phyloP scores from a whole-genome alignment of 2,113 vertebrate species.

The Toxotes jaculatrix region DNA sequence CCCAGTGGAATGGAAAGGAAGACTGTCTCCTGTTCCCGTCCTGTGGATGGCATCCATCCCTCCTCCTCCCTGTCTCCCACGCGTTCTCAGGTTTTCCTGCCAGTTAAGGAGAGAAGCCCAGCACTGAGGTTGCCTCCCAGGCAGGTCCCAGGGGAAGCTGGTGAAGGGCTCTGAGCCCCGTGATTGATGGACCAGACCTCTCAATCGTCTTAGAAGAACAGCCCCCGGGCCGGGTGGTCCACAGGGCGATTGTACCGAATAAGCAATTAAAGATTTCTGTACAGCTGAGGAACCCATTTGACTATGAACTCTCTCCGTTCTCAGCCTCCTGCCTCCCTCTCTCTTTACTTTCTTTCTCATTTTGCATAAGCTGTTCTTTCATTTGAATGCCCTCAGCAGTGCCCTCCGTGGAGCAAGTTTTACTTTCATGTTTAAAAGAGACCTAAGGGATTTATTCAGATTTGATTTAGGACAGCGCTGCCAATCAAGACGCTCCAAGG shows the following conservation, averaged over 20 bases:
- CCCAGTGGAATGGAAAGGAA: constrained; percentile 46
- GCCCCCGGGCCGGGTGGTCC: constrained; percentile 68
- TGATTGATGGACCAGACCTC: constrained; percentile 71
- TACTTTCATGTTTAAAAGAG: constrained; percentile 34
- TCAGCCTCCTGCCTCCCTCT: constrained; percentile 37
- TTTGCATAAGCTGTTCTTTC: constrained; percentile 68
- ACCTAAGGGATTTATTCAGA: constrained; percentile 49
- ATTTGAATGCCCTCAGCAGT: constrained; percentile 45
- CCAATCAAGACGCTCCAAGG: constrained; percentile 45
- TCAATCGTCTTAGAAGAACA: constrained; percentile 49
- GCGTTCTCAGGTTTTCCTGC: constrained; percentile 57
- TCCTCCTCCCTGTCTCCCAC: constrained; percentile 33
- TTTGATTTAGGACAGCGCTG: constrained; percentile 33
- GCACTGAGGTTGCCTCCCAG: constrained; percentile 45
- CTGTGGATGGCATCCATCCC: constrained; percentile 51
- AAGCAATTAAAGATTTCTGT: constrained; percentile 73
- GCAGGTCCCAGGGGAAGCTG: constrained; percentile 55
- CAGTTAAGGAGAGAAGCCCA: constrained; percentile 45
- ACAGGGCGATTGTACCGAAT: constrained; percentile 63
- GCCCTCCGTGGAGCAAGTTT: constrained; percentile 16
- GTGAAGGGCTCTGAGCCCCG: constrained; percentile 46
- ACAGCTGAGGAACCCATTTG: constrained; percentile 50
- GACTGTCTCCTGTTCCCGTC: constrained; percentile 38
- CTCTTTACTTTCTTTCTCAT: constrained; percentile 47
- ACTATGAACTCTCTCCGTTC: constrained; percentile 42